Base-by-base conservation (phyloP, 2,888 invertebrate species). In the Epiblema foenella region DNA sequence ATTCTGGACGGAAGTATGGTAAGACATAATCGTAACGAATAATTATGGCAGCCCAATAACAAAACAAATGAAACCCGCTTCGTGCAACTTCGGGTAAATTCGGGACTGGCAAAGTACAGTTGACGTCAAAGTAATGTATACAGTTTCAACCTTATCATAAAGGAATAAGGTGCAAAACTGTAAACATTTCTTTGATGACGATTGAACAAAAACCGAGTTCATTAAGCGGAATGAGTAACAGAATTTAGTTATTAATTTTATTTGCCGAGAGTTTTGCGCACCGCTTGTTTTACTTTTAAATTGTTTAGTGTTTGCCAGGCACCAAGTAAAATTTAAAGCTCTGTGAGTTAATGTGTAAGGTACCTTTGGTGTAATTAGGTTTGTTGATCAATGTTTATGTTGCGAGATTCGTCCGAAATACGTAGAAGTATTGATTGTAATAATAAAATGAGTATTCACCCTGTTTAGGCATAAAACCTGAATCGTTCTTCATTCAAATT, bases 161-260 rank as follows among this genome's bases (percentile, higher is more conserved):
- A 46, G n/a, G n/a, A 46, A 0, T 46, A 46, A 46, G 46, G 46
- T 46, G 46, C 12, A 46, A 46, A 46, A 46, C 3, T 46, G n/a
- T 15, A 2, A 46, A 46, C 12, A 3, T 4, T 3, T 4, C n/a
- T n/a, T n/a, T 15, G 46, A 46, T 3, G 15, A n/a, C 4, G 0
- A 15, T 46, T 46, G n/a, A 0, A 15, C 20, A 46, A 60, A 9
- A 15, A n/a, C n/a, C 17, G 17, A 49, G 73, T 70, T 75, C 69
- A 72, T 75, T 75, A 73, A 65, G 49, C 51, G 57, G 68, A 75
- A 75, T 75, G 72, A 75, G 73, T 69, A 60, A 63, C 68, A 66
- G 70, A 66, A 66, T 70, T 70, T 56, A 60, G 65, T 66, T 66
- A 70, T 66, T 70, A 66, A 70, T 70, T 70, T 70, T 65, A 70